Evolutionary conservation across 2,113 vertebrate species (phyloP).

Genomic region (Brienomyrus brachyistius): DNA sequence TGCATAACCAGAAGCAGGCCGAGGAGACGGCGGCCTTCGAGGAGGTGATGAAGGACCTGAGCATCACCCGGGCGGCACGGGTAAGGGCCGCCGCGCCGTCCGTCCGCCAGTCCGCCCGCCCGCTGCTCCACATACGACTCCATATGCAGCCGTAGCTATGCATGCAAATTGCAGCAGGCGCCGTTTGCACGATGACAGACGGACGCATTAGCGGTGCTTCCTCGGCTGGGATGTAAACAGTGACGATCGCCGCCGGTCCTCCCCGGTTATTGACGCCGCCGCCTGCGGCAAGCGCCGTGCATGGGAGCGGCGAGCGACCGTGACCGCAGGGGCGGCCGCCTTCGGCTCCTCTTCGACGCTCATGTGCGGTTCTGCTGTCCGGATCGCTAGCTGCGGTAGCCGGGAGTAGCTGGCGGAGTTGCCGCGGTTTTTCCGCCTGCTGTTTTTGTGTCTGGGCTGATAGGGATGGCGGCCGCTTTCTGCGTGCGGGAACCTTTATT

Average conservation of each 20-base stretch:
- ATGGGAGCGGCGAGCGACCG: neutral
- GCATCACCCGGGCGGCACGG: constrained; percentile 85
- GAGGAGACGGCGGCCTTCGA: constrained; percentile 92
- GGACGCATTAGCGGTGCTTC: neutral
- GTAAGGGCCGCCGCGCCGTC: constrained; percentile 56
- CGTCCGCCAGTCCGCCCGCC: neutral
- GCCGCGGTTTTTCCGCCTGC: neutral
- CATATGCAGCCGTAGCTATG: neutral
- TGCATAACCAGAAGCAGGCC: constrained; percentile 92
- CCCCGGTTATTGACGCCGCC: neutral
- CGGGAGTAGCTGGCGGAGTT: neutral
- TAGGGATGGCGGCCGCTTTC: neutral
- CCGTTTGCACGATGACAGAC: neutral
- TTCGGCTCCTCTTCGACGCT: neutral
- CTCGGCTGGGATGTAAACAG: constrained; percentile 21
- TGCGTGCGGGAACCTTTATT: neutral
- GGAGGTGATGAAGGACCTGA: constrained; percentile 93
- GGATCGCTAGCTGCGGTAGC: neutral
- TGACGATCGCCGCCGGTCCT: neutral
- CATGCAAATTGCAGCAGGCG: neutral
- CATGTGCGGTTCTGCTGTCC: neutral
- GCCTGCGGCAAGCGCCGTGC: neutral
- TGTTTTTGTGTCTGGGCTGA: neutral
- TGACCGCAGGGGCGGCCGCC: neutral
- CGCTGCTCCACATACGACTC: neutral